Conservation (phyloP, 2,797 vertebrate genomes). For the Sphaeramia orbicularis region DNA sequence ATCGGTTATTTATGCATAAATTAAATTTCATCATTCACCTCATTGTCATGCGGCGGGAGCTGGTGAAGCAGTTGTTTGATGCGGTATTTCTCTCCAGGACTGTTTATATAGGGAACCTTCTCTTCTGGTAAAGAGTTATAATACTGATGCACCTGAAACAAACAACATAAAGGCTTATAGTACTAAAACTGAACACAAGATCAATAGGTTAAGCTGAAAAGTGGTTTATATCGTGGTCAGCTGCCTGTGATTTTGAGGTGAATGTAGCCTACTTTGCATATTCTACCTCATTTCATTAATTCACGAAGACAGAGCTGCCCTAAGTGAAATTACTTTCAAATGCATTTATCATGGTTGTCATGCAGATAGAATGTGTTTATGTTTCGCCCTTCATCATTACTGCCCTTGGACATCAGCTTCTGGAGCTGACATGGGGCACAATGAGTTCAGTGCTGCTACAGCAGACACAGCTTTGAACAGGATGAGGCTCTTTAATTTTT, state of each 20-base stretch:
- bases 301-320: conserved; percentile 7
- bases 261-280: conserved; percentile 10
- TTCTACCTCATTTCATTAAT: conserved; percentile 21
- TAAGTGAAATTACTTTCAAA: conserved; percentile 37
- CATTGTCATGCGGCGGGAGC: conserved; percentile 97
- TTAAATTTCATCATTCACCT: conserved; percentile 83
- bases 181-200: conserved; percentile 1
- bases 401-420: conserved; percentile 42
- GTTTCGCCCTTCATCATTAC: conserved; percentile 15
- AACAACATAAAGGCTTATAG: conserved; percentile 18
- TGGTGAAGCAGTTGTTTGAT: conserved; percentile 98
- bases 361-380: conserved; percentile 13
- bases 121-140: conserved; percentile 98
- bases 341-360: conserved; percentile 29
- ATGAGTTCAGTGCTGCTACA: conserved; percentile 30
- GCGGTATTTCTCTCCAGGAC: conserved; percentile 95
- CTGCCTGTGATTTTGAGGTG: neutral
- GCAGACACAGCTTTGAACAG: conserved; percentile 46
- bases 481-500: conserved; percentile 43
- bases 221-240: neutral
- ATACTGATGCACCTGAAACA: conserved; percentile 96
- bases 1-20: neutral
- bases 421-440: conserved; percentile 32
- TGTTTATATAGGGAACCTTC: conserved; percentile 98
- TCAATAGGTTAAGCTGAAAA: neutral